Percentiles rank a stretch among this genome's conserved stretches.
phyloP scores from a whole-genome alignment of 2,797 vertebrate species.

The Enteromius treurensis region DNA sequence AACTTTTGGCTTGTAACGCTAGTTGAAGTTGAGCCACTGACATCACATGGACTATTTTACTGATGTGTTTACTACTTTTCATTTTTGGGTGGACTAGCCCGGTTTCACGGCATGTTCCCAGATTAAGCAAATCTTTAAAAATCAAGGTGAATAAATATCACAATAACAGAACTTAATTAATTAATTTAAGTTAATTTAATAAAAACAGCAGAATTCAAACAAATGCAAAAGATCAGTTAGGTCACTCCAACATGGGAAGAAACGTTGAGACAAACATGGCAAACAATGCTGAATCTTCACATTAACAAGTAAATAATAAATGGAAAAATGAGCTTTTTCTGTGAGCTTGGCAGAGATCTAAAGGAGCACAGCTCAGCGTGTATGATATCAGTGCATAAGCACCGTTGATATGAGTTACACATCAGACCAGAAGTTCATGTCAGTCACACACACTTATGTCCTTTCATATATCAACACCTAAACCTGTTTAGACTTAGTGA shows the following conservation, averaged over 20 bases:
- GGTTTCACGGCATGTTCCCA: neutral
- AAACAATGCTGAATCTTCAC: slow-evolving; percentile 25
- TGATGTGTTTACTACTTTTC: too few relatives aligned
- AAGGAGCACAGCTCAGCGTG: neutral
- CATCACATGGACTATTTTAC: too few relatives aligned
- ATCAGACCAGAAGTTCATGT: slow-evolving; percentile 1
- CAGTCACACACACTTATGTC: neutral
- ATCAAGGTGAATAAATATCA: neutral
- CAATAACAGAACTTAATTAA: slow-evolving; percentile 18
- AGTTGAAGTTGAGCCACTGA: too few relatives aligned
- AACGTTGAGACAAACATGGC: neutral
- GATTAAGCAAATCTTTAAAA: neutral
- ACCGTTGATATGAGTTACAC: slow-evolving; percentile 13
- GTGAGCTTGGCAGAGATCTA: slow-evolving; percentile 18
- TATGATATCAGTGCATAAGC: slow-evolving; percentile 4
- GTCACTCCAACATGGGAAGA: neutral
- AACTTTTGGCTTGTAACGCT: too few relatives aligned
- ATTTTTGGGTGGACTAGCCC: too few relatives aligned
- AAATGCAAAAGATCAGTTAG: slow-evolving; percentile 30
- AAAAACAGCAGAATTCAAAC: slow-evolving; percentile 48
- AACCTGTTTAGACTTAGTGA: neutral
- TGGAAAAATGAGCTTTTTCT: neutral
- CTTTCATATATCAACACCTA: neutral
- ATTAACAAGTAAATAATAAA: slow-evolving; percentile 29
- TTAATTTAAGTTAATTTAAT: slow-evolving; percentile 53